Base-by-base conservation (phyloP, 2,113 vertebrate species). In the Periophthalmodon schlosseri region DNA sequence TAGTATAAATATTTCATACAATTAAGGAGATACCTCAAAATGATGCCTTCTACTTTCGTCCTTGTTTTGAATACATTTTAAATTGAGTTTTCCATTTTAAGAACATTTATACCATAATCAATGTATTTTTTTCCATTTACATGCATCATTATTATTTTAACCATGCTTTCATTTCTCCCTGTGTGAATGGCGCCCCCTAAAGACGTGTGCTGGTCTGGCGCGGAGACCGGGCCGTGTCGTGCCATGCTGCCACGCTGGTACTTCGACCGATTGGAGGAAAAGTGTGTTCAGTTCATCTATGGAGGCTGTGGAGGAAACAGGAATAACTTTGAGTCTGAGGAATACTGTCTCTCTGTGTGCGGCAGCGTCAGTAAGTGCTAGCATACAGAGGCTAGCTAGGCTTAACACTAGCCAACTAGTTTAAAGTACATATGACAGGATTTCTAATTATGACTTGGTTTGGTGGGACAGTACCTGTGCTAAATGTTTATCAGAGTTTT, bases 311-410 rank as follows among this genome's bases (percentile, higher is more conserved):
- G 98, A 28, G 98, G 98, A 84, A 99, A 99, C 95, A 93, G 96
- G 91, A 99, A 99, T 96, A 99, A 99, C 96, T 99, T 99, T 97
- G 96, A 96, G 90, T 97, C 97, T 2, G 94, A 99, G 94, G 96
- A 97, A 60, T 98, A 99, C 95, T 99, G 98, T 96, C 89, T 97
- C 94, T 97, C 97, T 67, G 97, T 99, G 93, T 99, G 98, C 96
- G 94, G 95, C 94, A 96, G 95, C 86, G 94, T 96, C 95, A 93
- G 97, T 99, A 99, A 99, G 97, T 99, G 93, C 72, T 44, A 34
- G 18, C 54, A 15, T 76, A 46, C 18, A 80, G 63, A 28, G 3
- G 20, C 52, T 11, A n/a, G 18, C 2, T 47, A 14, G 13, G 3
- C 28, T 28, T 28, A 28, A 28, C 28, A 28, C 28, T 28, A 28